These are phyloP conservation scores for Fregetta grallaria DNA, from an alignment of 2,113 vertebrate genomes.

Conservation along the genomic window DNA sequence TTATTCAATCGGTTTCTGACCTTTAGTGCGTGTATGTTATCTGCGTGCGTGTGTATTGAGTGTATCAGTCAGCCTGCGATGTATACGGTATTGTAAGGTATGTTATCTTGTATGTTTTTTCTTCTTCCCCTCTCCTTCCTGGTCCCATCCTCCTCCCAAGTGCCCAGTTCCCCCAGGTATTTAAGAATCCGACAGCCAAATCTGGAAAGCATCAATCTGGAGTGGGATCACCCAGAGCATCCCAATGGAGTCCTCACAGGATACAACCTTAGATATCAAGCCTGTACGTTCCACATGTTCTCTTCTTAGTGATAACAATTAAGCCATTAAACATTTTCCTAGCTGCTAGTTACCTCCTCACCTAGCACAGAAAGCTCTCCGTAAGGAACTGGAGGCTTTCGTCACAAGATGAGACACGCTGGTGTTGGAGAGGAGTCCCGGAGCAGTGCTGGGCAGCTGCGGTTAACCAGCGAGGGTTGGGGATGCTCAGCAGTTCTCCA, in stretches of 20 bases:
- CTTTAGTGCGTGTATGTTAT: fast-evolving
- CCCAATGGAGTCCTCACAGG: conserved; percentile 92
- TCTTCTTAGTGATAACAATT: background rate
- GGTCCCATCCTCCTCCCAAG: conserved; percentile 74
- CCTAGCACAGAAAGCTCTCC: background rate
- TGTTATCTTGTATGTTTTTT: background rate
- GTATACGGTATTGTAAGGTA: background rate
- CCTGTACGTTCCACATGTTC: conserved; percentile 74
- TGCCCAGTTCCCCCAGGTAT: conserved; percentile 86
- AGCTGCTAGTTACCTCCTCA: background rate
- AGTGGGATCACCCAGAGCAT: conserved; percentile 92
- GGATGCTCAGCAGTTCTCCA: background rate
- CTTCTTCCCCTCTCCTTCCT: conserved; percentile 34
- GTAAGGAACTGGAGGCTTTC: background rate
- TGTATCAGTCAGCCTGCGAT: background rate
- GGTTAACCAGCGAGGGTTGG: background rate
- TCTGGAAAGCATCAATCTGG: conserved; percentile 81
- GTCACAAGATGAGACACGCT: background rate
- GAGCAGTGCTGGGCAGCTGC: background rate
- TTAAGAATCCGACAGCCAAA: conserved; percentile 85
- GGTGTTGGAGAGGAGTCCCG: background rate
- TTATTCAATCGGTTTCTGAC: background rate
- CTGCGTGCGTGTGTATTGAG: background rate
- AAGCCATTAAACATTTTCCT: background rate
- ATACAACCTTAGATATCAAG: conserved; percentile 86